Evolutionary conservation across 2,888 invertebrate genomes (phyloP).

Genomic region (Rhaphigaster nebulosa): DNA sequence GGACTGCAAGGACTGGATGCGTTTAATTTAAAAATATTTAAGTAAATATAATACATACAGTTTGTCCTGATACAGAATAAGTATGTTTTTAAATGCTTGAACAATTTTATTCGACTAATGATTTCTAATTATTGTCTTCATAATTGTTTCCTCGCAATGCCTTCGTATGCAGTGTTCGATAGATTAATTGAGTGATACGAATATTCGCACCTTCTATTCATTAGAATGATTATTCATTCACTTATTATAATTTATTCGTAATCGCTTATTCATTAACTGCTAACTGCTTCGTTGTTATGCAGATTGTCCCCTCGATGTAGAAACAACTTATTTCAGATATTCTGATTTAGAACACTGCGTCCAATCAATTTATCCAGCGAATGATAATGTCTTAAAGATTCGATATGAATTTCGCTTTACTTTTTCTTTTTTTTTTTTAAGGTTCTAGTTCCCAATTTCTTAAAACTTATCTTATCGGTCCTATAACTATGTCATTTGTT

Average conservation of each 20-base stretch:
- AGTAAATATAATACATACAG: too few relatives aligned
- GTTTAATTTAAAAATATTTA: neutral
- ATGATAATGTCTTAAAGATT: neutral
- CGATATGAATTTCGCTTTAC: neutral
- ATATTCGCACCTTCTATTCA: slow-evolving; percentile 22
- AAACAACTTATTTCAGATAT: slow-evolving; percentile 11
- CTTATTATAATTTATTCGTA: slow-evolving; percentile 32
- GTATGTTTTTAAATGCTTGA: neutral
- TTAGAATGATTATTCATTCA: slow-evolving; percentile 23
- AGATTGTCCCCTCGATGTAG: slow-evolving; percentile 15
- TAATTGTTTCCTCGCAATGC: neutral
- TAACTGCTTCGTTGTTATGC: slow-evolving; percentile 21
- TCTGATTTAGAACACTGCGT: neutral
- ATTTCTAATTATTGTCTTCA: neutral
- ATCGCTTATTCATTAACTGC: slow-evolving; percentile 11
- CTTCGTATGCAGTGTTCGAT: neutral
- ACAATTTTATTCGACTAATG: neutral
- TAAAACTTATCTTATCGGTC: neutral
- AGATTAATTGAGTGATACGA: neutral
- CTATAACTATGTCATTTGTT: neutral
- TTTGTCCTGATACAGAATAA: neutral
- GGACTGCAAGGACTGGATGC: neutral
- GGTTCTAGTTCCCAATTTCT: neutral
- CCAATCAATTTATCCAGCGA: neutral
- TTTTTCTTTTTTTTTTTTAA: neutral